These are phyloP conservation scores for Epsilonema sp. DNA, from an alignment of 2,888 invertebrate species.

Conservation along the genomic window DNA sequence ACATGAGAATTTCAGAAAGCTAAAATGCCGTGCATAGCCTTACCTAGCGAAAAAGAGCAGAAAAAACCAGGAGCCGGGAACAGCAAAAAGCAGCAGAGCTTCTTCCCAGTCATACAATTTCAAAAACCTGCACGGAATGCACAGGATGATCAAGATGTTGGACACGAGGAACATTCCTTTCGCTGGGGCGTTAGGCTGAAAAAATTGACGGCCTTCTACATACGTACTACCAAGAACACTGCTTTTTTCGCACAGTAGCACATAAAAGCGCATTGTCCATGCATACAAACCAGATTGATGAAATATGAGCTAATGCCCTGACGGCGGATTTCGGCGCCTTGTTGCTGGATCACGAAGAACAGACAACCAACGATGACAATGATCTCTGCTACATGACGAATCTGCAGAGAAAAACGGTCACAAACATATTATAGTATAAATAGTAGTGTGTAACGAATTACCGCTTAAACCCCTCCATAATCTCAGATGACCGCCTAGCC, in stretches of 20 bases:
- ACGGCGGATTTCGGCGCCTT: conserved; percentile 79
- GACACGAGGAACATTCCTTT: conserved; percentile 79
- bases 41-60: conserved; percentile 98
- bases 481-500: no score
- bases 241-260: no score
- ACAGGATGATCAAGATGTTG: conserved; percentile 60
- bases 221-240: no score
- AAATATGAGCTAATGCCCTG: conserved; percentile 73
- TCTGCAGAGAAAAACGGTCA: conserved; percentile 18
- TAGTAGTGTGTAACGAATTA: no score
- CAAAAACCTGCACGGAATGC: conserved; percentile 18
- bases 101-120: conserved; percentile 51
- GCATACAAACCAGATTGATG: conserved; percentile 58
- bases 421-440: no score
- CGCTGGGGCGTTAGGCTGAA: conserved; percentile 73
- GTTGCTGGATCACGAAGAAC: conserved; percentile 68
- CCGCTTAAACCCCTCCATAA: no score
- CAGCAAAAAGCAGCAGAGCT: conserved; percentile 66
- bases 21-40: no score
- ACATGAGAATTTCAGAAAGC: background rate
- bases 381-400: conserved; percentile 56
- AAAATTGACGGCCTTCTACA: no score
- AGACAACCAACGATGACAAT: conserved; percentile 65
- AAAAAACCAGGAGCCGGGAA: conserved; percentile 90
- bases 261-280: no score